phyloP scores from a whole-genome alignment of 2,888 invertebrate genomes.

The Tenthredo notha region DNA sequence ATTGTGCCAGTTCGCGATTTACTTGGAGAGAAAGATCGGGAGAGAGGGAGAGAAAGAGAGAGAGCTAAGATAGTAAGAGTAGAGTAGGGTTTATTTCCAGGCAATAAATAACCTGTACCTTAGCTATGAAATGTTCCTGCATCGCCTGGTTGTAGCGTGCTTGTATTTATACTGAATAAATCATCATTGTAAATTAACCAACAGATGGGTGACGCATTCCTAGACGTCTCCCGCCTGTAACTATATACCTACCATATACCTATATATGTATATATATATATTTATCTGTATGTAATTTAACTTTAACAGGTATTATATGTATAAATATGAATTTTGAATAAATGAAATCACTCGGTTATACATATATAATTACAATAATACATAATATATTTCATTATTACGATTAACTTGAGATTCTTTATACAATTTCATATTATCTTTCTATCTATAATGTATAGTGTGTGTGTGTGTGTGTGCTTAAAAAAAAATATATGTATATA shows the following conservation, averaged over 20 bases:
- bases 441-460: constrained; percentile 54
- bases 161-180: constrained; percentile 47
- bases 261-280: neutral
- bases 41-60: neutral
- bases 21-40: neutral
- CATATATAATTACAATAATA: constrained; percentile 34
- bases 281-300: neutral
- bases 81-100: constrained; percentile 23
- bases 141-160: constrained; percentile 6
- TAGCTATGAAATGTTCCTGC: constrained; percentile 24
- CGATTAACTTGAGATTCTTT: constrained; percentile 54
- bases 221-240: neutral
- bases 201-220: constrained; percentile 40
- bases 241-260: neutral
- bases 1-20: neutral
- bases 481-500: too few species aligned
- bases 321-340: neutral
- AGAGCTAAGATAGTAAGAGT: neutral
- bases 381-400: constrained; percentile 45
- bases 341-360: neutral
- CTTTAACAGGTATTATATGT: neutral
- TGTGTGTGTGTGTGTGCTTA: neutral
- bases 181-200: constrained; percentile 48
- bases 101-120: constrained; percentile 36
- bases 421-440: constrained; percentile 59